Percentiles rank a stretch among this genome's conserved stretches.
These are phyloP conservation scores for Torymus auratus DNA, from an alignment of 2,888 invertebrate species.

Conservation along the genomic window DNA sequence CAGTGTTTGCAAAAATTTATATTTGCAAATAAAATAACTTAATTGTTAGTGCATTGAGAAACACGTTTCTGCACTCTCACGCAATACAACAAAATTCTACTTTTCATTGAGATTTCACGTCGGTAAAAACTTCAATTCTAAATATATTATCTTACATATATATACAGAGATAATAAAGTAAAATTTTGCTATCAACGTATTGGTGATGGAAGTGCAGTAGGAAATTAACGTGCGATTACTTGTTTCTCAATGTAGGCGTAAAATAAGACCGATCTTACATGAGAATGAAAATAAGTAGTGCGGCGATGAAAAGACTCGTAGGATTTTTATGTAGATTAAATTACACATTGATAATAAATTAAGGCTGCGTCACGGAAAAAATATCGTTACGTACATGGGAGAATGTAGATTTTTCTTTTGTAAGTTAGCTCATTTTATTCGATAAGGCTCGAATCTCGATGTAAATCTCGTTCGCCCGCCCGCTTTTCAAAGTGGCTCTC, in stretches of 20 bases:
- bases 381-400: constrained; percentile 33
- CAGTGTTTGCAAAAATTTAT: constrained; percentile 8
- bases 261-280: constrained; percentile 17
- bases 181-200: constrained; percentile 25
- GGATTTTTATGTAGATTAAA: constrained; percentile 38
- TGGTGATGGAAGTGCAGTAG: background rate
- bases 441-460: constrained; percentile 62
- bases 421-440: constrained; percentile 48
- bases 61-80: constrained; percentile 1
- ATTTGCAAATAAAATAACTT: constrained; percentile 20
- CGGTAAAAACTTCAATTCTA: constrained; percentile 1
- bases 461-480: constrained; percentile 59
- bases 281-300: constrained; percentile 2
- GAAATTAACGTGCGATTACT: background rate
- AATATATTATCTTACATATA: too few relatives aligned
- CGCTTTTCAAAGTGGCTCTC: constrained; percentile 48
- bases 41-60: constrained; percentile 33
- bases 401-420: constrained; percentile 43
- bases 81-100: constrained; percentile 13
- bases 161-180: constrained; percentile 1
- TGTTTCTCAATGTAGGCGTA: constrained; percentile 28
- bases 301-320: constrained; percentile 14
- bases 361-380: constrained; percentile 13
- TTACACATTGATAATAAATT: constrained; percentile 26
- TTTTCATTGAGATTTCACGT: background rate